These are phyloP conservation scores for Empidonax traillii DNA, from an alignment of 2,113 vertebrate species.

Conservation along the genomic window DNA sequence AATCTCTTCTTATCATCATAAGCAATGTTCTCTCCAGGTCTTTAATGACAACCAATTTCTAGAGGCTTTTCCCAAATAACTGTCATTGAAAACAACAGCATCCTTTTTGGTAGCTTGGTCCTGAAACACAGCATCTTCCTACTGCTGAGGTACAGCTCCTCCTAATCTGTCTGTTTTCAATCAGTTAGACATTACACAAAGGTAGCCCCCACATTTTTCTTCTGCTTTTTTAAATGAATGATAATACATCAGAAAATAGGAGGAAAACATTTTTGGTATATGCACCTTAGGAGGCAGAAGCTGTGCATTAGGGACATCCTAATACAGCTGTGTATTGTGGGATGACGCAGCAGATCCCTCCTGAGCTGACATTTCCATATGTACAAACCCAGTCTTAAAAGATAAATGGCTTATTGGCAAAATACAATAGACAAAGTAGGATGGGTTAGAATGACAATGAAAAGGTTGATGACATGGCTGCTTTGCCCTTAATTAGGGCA, in stretches of 20 bases:
- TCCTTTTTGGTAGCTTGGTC: neutral
- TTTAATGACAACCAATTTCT: conserved; percentile 35
- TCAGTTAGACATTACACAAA: neutral
- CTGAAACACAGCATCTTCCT: neutral
- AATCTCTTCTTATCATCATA: conserved; percentile 30
- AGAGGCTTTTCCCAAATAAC: conserved; percentile 30
- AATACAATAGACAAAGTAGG: neutral
- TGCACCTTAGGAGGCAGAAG: neutral
- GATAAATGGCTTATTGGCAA: neutral
- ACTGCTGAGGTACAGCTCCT: neutral
- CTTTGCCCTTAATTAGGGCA: neutral
- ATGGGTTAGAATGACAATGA: neutral
- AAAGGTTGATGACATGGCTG: neutral
- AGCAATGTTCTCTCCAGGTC: conserved; percentile 6
- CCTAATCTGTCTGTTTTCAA: neutral
- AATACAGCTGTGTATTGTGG: neutral
- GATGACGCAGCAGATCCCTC: conserved; percentile 37
- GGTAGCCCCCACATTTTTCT: neutral
- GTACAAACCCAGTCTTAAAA: neutral
- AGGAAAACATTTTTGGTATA: neutral
- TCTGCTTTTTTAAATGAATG: neutral
- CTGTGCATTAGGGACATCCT: neutral
- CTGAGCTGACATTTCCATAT: neutral
- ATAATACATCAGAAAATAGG: neutral
- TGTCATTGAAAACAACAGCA: neutral